These are phyloP conservation scores for Papilio polyxenes DNA, from an alignment of 1,140 invertebrate species.

Conservation along the genomic window DNA sequence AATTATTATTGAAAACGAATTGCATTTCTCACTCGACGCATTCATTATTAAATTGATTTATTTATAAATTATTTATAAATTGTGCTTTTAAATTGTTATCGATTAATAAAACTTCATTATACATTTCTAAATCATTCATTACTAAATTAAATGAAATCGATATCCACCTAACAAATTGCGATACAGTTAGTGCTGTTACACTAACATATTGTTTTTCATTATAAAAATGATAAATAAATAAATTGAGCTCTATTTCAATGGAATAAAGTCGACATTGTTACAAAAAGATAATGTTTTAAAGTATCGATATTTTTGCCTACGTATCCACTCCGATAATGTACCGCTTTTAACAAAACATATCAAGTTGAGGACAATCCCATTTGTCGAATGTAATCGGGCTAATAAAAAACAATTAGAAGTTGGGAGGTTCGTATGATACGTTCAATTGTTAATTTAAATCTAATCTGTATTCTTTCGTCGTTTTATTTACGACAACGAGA, in stretches of 20 bases:
- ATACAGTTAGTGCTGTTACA: constrained; percentile 5
- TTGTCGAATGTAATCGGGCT: constrained; percentile 28
- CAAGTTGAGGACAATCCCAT: constrained; percentile 13
- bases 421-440: constrained; percentile 11
- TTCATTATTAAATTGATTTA: constrained; percentile 7
- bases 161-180: constrained; percentile 21
- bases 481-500: constrained; percentile 18
- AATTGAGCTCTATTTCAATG: not conserved
- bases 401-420: constrained; percentile 36
- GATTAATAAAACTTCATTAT: constrained; percentile 14
- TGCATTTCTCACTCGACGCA: not conserved
- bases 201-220: not conserved
- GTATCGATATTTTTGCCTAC: not conserved
- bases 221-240: not conserved
- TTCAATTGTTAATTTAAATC: constrained; percentile 36
- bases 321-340: constrained; percentile 24
- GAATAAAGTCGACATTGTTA: not conserved
- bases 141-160: constrained; percentile 18
- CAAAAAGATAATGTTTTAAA: not conserved
- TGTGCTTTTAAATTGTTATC: not conserved
- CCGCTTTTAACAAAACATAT: constrained; percentile 29
- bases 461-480: constrained; percentile 15
- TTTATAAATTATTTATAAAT: not conserved
- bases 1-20: constrained; percentile 8
- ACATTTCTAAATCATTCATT: constrained; percentile 21